phyloP scores from a whole-genome alignment of 2,797 vertebrate species.

The Balearica regulorum region DNA sequence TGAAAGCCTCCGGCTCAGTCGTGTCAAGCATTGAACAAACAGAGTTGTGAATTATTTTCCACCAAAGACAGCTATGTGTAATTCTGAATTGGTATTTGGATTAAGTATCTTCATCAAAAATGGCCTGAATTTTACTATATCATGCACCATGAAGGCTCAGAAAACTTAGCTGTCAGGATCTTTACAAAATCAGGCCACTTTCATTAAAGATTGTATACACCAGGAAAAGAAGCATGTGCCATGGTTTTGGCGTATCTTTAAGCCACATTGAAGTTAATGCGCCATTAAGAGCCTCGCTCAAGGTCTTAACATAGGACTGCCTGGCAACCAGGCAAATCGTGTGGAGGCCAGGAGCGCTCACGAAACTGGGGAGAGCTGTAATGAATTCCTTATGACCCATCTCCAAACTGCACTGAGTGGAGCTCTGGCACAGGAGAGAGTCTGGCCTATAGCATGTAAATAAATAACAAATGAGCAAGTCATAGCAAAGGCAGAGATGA shows the following conservation, averaged over 20 bases:
- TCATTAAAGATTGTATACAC: background rate
- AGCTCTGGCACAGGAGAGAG: conserved; percentile 17
- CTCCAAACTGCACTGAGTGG: background rate
- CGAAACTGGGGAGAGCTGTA: background rate
- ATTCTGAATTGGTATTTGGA: background rate
- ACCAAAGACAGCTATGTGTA: background rate
- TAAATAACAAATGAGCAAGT: conserved; percentile 14
- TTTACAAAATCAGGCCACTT: background rate
- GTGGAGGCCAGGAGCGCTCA: background rate
- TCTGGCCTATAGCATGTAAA: background rate
- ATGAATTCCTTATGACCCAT: conserved; percentile 44
- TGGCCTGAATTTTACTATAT: background rate
- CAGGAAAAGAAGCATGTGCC: background rate
- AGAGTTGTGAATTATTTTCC: background rate
- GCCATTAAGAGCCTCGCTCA: background rate
- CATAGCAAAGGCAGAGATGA: background rate
- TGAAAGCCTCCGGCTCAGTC: background rate
- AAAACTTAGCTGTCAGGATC: background rate
- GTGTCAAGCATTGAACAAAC: background rate
- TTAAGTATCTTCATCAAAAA: background rate
- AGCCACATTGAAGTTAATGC: background rate
- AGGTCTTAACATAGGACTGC: background rate
- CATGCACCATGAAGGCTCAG: background rate
- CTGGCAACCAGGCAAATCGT: background rate
- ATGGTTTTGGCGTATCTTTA: background rate